Evolutionary conservation across 2,113 vertebrate species (phyloP).

Genomic region (Hemibagrus wyckioides): DNA sequence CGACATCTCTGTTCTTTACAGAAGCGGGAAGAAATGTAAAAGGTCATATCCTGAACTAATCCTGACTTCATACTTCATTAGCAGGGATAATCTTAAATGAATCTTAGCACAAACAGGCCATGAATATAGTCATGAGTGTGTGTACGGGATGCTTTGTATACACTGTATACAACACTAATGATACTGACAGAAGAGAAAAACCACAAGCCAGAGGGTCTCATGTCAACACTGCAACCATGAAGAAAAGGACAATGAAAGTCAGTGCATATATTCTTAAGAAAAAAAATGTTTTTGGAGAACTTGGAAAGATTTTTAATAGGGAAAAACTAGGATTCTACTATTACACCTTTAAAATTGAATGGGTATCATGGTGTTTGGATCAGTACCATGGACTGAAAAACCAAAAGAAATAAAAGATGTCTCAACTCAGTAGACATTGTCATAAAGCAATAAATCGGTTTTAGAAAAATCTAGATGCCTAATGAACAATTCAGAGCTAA

Average conservation of each 20-base stretch:
- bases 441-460: not conserved
- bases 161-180: not conserved
- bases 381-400: constrained; percentile 7
- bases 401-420: not conserved
- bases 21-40: not conserved
- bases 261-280: not conserved
- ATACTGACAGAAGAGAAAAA: not conserved
- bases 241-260: not conserved
- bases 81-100: not conserved
- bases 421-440: not conserved
- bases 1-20: not conserved
- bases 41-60: not conserved
- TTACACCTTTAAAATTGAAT: not conserved
- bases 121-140: not conserved
- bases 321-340: not conserved
- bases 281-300: not conserved
- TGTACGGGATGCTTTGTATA: not conserved
- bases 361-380: not conserved
- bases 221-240: not conserved
- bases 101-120: not conserved
- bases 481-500: not conserved
- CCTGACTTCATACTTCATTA: not conserved
- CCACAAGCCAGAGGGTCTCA: not conserved
- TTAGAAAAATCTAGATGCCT: not conserved
- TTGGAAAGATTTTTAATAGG: not conserved